Evolutionary conservation across 2,797 vertebrate genomes (phyloP).

Genomic region (Crocidura indochinensis): DNA sequence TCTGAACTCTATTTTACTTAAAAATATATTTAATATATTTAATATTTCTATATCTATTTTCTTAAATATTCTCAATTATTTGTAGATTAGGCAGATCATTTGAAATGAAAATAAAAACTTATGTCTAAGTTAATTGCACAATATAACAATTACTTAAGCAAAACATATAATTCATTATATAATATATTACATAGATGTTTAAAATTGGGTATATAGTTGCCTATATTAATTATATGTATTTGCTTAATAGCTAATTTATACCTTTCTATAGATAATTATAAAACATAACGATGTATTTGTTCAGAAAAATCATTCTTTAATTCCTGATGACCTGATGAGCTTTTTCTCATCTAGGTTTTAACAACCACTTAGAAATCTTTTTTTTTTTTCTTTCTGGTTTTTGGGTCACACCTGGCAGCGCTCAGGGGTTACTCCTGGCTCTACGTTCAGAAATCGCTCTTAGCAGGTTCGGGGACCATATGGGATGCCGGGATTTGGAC

Average conservation of each 20-base stretch:
- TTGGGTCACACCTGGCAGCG: too few relatives aligned
- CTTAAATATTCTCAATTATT: slow-evolving; percentile 69
- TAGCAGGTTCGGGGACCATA: too few relatives aligned
- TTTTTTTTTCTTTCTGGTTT: too few relatives aligned
- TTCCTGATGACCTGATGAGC: slow-evolving; percentile 21
- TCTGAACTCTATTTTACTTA: slow-evolving; percentile 45
- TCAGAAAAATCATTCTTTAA: slow-evolving; percentile 6
- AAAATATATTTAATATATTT: slow-evolving; percentile 44
- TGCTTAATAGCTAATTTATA: slow-evolving; percentile 67
- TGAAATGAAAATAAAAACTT: slow-evolving; percentile 58
- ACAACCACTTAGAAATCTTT: neutral
- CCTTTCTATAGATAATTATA: slow-evolving; percentile 65
- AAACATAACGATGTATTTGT: slow-evolving; percentile 59
- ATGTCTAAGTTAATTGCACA: slow-evolving; percentile 71
- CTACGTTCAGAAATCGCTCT: too few relatives aligned
- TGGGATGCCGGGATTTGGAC: too few relatives aligned
- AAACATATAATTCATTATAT: slow-evolving; percentile 63
- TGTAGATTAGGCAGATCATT: slow-evolving; percentile 57
- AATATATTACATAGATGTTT: slow-evolving; percentile 60
- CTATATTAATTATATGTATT: slow-evolving; percentile 64
- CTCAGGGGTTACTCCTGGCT: too few relatives aligned
- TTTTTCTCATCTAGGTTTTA: slow-evolving; percentile 34
- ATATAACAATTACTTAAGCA: slow-evolving; percentile 62
- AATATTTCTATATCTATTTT: slow-evolving; percentile 55
- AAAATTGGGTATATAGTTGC: slow-evolving; percentile 61